Evolutionary conservation across 2,113 vertebrate species (phyloP), one percentile per base, ranked within the genome.

Genomic region (Andinoacara biseriatus): DNA sequence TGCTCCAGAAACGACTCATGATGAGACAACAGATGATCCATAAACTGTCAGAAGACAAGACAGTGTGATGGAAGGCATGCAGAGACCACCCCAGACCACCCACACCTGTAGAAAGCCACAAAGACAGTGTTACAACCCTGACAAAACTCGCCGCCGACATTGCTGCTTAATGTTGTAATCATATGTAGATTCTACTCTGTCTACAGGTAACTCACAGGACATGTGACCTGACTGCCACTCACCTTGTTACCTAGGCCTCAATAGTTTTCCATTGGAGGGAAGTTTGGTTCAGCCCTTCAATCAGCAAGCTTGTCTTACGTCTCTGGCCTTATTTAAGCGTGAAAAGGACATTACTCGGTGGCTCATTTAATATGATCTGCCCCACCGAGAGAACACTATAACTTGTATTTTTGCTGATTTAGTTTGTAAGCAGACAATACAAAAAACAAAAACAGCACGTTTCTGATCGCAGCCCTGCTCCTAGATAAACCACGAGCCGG

Each of bases 321-420:
- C 15, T 49, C 26, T 69, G 22, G 24, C 63, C 40, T 69, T 29
- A 49, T 49, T 20, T 54, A 72, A 31, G 17, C 10, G 3, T 54
- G 10, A 72, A 26, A 72, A 72, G 46, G 67, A 33, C 67, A 72
- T 54, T 54, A 72, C 46, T 72, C 46, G 0, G 8, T 54, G 46
- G 46, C 46, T 72, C 26, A 72, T 69, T 69, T 69, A 69, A 69
- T 54, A 26, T 31, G 29, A 72, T 46, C 10, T 31, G 26, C 46
- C 46, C 18, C 26, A 72, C 46, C 31, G 46, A 33, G 67, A 54
- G 67, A 72, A 72, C 46, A 72, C n/a, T 72, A 18, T 29, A 14
- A 54, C 43, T 31, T 31, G 26, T 29, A 72, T 72, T 72, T 72
- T 2, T 72, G 46, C 46, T 72, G 67, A 72, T 72, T 72, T 72